Percentiles rank a stretch among this genome's conserved stretches.
phyloP scores from a whole-genome alignment of 2,888 invertebrate species.

The Orchesellides sinensis region DNA sequence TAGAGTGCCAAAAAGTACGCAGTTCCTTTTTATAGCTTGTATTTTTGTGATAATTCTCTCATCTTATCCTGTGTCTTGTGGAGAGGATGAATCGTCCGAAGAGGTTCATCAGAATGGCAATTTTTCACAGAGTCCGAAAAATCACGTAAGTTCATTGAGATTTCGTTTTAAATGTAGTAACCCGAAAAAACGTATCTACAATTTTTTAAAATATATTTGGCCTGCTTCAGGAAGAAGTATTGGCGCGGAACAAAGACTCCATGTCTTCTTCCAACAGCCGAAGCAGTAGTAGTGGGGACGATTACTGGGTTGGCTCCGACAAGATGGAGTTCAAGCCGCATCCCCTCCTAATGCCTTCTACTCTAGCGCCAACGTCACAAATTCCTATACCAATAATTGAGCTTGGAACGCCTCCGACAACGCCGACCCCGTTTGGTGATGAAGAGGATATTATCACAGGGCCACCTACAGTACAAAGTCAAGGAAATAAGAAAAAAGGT shows the following conservation, averaged over 20 bases:
- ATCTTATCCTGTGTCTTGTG: not conserved
- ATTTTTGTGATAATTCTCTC: not conserved
- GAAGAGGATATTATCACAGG: not conserved
- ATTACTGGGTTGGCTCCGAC: constrained; percentile 61
- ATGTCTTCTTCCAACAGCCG: not conserved
- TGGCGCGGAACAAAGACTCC: constrained; percentile 8
- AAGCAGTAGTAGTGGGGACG: not conserved
- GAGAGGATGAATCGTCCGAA: no score
- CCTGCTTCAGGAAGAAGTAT: constrained; percentile 34
- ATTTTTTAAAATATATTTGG: constrained; percentile 8
- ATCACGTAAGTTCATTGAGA: constrained; percentile 46
- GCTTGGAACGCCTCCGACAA: constrained; percentile 27
- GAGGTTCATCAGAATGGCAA: constrained; percentile 14
- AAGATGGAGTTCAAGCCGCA: constrained; percentile 62
- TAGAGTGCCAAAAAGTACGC: not conserved
- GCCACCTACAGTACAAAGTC: not conserved
- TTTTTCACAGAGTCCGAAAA: constrained; percentile 46
- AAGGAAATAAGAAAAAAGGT: constrained; percentile 5
- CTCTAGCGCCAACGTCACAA: constrained; percentile 9
- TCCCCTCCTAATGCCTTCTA: constrained; percentile 51
- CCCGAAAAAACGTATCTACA: not conserved
- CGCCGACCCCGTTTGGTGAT: not conserved
- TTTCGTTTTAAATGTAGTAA: no score
- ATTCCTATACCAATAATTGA: constrained; percentile 40
- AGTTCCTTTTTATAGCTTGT: no score